These are phyloP conservation scores for Morinoia aosen DNA, from an alignment of 2,888 invertebrate species.

Conservation along the genomic window DNA sequence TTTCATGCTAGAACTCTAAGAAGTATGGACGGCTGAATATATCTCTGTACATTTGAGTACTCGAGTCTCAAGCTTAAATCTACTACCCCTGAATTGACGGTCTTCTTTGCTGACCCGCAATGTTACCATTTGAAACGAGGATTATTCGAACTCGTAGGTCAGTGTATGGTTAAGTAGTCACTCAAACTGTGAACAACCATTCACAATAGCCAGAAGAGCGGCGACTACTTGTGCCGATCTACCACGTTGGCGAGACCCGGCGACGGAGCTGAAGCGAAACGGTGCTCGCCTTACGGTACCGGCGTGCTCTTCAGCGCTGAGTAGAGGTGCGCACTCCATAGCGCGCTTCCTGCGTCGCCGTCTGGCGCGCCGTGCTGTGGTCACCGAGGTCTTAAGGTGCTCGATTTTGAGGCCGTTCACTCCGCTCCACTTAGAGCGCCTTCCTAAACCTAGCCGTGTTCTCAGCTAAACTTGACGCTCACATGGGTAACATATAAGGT, in stretches of 20 bases:
- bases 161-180: too few species aligned
- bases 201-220: too few species aligned
- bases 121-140: too few species aligned
- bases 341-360: background rate
- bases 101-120: too few species aligned
- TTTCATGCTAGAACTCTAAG: too few species aligned
- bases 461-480: background rate
- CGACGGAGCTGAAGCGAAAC: background rate
- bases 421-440: background rate
- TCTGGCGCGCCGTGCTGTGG: slow-evolving; percentile 6
- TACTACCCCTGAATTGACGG: too few species aligned
- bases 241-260: background rate
- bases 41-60: too few species aligned
- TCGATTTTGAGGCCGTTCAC: slow-evolving; percentile 8
- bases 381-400: slow-evolving; percentile 26
- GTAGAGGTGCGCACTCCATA: background rate
- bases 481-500: too few species aligned
- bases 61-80: too few species aligned
- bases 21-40: too few species aligned
- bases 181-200: too few species aligned
- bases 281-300: background rate
- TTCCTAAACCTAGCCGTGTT: background rate
- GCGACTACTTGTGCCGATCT: background rate
- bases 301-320: background rate
- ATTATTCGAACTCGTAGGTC: too few species aligned